phyloP scores from a whole-genome alignment of 2,888 invertebrate species.

The Ochlodes sylvanus region DNA sequence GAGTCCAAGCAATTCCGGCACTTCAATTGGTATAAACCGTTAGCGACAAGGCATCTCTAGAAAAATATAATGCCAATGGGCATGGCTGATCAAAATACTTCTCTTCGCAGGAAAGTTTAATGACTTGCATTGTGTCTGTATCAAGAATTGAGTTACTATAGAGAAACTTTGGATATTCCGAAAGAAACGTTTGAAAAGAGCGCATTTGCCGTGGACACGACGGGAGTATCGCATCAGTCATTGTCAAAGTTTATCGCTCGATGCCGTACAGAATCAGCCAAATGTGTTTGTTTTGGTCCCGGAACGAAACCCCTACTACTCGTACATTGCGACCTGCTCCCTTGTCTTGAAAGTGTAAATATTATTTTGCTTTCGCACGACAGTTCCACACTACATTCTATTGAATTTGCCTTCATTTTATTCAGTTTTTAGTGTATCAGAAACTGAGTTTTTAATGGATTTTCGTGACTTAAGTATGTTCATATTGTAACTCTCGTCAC shows the following conservation, averaged over 20 bases:
- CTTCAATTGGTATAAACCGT: background rate
- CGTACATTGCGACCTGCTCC: constrained; percentile 23
- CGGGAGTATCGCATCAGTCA: constrained; percentile 68
- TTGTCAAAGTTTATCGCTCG: constrained; percentile 76
- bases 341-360: constrained; percentile 46
- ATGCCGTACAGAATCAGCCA: constrained; percentile 59
- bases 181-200: constrained; percentile 61
- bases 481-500: background rate
- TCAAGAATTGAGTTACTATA: constrained; percentile 6
- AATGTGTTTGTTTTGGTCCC: constrained; percentile 75
- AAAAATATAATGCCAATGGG: background rate
- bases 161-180: constrained; percentile 24
- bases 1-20: background rate
- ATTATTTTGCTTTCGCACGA: constrained; percentile 37
- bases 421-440: background rate
- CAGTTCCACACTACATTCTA: background rate
- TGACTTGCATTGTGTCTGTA: background rate
- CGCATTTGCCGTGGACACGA: constrained; percentile 56
- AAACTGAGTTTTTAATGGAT: background rate
- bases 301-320: constrained; percentile 46
- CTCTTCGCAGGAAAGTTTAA: background rate
- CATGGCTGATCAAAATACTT: background rate
- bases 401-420: background rate
- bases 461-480: constrained; percentile 6
- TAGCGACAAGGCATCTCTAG: background rate